Percentiles rank a stretch among this genome's conserved stretches.
phyloP scores from a whole-genome alignment of 2,797 vertebrate genomes.

The Clarias laeviceps region DNA sequence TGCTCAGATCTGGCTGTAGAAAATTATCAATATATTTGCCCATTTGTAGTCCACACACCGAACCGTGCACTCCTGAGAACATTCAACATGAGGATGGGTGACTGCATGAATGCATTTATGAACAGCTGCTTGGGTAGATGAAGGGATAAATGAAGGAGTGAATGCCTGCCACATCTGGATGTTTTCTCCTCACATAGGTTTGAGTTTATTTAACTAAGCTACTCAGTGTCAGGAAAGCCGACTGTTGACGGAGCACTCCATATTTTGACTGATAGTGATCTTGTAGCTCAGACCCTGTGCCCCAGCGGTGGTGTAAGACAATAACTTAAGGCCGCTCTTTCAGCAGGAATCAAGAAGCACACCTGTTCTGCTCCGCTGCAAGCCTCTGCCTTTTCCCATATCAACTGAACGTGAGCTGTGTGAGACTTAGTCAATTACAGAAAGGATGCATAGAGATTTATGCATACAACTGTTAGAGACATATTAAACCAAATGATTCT shows the following conservation, averaged over 20 bases:
- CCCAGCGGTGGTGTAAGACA: conserved; percentile 73
- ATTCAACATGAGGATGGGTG: background rate
- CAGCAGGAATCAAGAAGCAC: conserved; percentile 61
- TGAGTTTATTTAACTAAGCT: conserved; percentile 71
- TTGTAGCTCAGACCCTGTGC: conserved; percentile 66
- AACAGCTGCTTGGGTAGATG: conserved; percentile 5
- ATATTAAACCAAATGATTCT: background rate
- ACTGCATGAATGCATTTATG: conserved; percentile 21
- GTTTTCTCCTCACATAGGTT: conserved; percentile 51
- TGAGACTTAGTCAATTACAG: background rate
- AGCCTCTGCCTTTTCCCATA: conserved; percentile 21
- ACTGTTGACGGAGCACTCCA: conserved; percentile 67
- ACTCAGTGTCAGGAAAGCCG: conserved; percentile 67
- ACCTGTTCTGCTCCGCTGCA: conserved; percentile 68
- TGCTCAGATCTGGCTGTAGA: background rate
- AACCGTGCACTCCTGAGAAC: no score
- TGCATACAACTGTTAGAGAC: background rate
- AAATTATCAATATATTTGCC: background rate
- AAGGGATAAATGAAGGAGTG: background rate
- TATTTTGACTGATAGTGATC: conserved; percentile 75
- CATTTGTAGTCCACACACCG: background rate
- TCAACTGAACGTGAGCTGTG: conserved; percentile 14
- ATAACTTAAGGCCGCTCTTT: conserved; percentile 75
- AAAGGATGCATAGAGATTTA: background rate
- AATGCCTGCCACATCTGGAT: conserved; percentile 44